Percentiles rank a stretch among this genome's conserved stretches.
phyloP scores from a whole-genome alignment of 2,888 invertebrate species.

The Zygaena filipendulae region DNA sequence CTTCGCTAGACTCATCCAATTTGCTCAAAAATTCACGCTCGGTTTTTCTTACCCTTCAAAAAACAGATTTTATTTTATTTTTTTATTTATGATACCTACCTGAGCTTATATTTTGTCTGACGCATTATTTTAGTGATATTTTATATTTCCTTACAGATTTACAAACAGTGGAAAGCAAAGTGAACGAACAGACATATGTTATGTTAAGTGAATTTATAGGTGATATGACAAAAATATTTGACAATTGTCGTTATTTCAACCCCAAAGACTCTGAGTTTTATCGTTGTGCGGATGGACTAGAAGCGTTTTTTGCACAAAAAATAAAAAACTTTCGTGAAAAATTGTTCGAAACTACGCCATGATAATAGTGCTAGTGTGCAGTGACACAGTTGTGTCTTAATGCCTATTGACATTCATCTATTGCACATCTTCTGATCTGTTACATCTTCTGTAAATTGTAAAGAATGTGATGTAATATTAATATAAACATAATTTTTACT shows the following conservation, averaged over 20 bases:
- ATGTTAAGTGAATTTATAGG: constrained; percentile 95
- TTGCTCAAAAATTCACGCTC: no score
- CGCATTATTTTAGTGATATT: no score
- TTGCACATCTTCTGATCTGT: constrained; percentile 38
- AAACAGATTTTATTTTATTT: not conserved
- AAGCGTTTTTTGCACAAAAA: constrained; percentile 95
- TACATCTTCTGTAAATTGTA: constrained; percentile 50
- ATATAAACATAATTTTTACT: constrained; percentile 50
- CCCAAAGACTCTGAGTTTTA: constrained; percentile 95
- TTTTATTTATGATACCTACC: no score
- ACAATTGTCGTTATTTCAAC: constrained; percentile 98
- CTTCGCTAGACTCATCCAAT: no score
- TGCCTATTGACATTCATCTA: constrained; percentile 20
- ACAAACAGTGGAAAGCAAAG: constrained; percentile 89
- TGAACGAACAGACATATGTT: constrained; percentile 84
- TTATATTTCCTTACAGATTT: constrained; percentile 83
- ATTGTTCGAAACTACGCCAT: constrained; percentile 73
- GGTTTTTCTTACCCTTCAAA: no score
- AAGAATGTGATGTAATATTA: constrained; percentile 50
- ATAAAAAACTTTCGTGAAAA: constrained; percentile 89
- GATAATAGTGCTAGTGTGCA: constrained; percentile 48
- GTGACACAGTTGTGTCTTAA: constrained; percentile 22
- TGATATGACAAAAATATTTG: constrained; percentile 98
- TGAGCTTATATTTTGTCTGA: no score
- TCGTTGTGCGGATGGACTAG: constrained; percentile 94